Conservation (phyloP, 2,113 vertebrate species). For the Meles meles region DNA sequence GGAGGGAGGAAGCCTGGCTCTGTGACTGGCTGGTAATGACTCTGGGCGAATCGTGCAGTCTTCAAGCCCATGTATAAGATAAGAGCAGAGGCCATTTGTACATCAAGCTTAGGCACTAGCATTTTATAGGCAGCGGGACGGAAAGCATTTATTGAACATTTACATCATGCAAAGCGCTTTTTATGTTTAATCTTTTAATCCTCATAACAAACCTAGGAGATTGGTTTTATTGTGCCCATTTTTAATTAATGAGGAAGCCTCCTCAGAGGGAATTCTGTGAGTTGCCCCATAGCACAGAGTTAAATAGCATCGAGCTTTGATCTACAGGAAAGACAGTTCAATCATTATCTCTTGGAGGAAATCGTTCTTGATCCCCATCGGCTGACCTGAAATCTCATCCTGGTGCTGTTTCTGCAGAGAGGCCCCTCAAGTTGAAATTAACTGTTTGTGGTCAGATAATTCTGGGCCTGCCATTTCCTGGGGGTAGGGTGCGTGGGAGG, state of each 20-base stretch:
- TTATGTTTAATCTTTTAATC: slow-evolving; percentile 65
- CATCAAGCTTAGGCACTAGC: not conserved
- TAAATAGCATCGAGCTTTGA: slow-evolving; percentile 49
- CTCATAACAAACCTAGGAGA: slow-evolving; percentile 48
- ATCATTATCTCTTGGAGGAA: slow-evolving; percentile 38
- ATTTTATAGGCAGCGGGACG: not conserved
- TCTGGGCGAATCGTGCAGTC: not conserved
- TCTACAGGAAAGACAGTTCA: slow-evolving; percentile 50
- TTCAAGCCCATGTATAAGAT: not conserved
- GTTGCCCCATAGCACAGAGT: slow-evolving; percentile 36
- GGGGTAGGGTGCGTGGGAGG: no score
- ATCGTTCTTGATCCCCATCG: slow-evolving; percentile 29
- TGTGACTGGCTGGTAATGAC: not conserved
- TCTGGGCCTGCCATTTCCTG: not conserved
- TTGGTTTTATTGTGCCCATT: slow-evolving; percentile 3
- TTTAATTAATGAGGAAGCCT: slow-evolving; percentile 60
- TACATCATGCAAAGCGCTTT: slow-evolving; percentile 14
- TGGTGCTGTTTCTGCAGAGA: not conserved
- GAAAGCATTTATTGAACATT: not conserved
- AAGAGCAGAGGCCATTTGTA: not conserved
- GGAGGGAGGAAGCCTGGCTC: not conserved
- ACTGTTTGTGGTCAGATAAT: not conserved
- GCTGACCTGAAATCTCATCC: slow-evolving; percentile 26
- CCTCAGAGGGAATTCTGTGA: slow-evolving; percentile 23
- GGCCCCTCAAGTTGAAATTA: not conserved